Base-by-base conservation (phyloP, 1,140 invertebrate species). In the Papilio polytes region DNA sequence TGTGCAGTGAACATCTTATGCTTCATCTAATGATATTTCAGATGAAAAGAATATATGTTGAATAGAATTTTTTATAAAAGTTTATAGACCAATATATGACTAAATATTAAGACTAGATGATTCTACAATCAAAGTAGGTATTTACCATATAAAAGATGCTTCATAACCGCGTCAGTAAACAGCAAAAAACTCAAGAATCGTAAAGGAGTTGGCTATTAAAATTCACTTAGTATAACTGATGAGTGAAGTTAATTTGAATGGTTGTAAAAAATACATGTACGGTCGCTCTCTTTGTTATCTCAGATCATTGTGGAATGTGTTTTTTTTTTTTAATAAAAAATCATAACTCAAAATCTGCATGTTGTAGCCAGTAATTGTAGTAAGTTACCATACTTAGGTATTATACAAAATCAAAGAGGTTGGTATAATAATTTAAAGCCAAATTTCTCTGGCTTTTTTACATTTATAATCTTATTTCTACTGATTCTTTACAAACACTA, bases 161-260 rank as follows among this genome's bases (percentile, higher is more conserved):
- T 74, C 73, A 76, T 48, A 53, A 51, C 46, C n/a, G 12, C 51
- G 51, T 22, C 46, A 22, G 73, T 73, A 77, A 83, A 82, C 80
- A 74, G 80, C 83, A 86, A 85, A 85, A 83, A 80, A 44, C 74
- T 66, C 46, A 76, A 79, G 36, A 15, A 66, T 79, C 80, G 81
- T 84, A 82, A 85, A 84, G 85, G 83, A 82, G 84, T 83, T 53
- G 22, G 85, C 84, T 85, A 86, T 88, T 88, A 88, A 87, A 88
- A 85, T 82, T 83, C 85, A 85, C 84, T 88, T 87, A 86, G 78
- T 53, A 74, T 20, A 31, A 20, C 82, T 81, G 79, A 80, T 81
- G 66, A 59, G 20, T 53, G 46, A 74, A 48, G 20, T 13, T 51
- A 76, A 76, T 76, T 76, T 76, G 44, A 36, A 59, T 72, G 81